Percentiles rank a stretch among this genome's conserved stretches.
phyloP scores from a whole-genome alignment of 2,797 vertebrate genomes.

The Dallia pectoralis region DNA sequence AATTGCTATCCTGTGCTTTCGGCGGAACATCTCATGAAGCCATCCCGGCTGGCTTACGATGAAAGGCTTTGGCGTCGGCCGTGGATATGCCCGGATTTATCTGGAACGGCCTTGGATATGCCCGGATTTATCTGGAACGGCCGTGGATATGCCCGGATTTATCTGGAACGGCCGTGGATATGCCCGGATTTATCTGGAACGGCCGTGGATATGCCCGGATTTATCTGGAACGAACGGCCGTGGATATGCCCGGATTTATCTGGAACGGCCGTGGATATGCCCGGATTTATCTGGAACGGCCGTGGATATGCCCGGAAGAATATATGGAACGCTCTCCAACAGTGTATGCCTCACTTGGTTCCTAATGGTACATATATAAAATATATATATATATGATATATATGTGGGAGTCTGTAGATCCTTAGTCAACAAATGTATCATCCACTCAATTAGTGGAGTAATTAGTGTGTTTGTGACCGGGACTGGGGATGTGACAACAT shows the following conservation, averaged over 20 bases:
- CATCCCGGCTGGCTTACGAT: constrained; percentile 37
- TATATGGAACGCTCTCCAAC: constrained; percentile 19
- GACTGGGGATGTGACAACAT: not conserved
- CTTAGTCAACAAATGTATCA: not conserved
- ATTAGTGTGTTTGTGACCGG: not conserved
- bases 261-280: constrained; percentile 14
- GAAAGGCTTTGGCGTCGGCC: constrained; percentile 27
- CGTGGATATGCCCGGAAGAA: constrained; percentile 12
- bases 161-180: constrained; percentile 13
- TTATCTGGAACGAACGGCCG: constrained; percentile 10
- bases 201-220: constrained; percentile 11
- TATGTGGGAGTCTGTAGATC: constrained; percentile 10
- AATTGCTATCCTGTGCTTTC: constrained; percentile 67
- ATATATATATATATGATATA: not conserved
- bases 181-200: constrained; percentile 12
- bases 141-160: constrained; percentile 13
- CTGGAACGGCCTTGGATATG: constrained; percentile 16
- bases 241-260: constrained; percentile 16
- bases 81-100: constrained; percentile 14
- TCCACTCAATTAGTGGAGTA: not conserved
- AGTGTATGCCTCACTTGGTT: constrained; percentile 10
- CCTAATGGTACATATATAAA: not conserved
- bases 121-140: constrained; percentile 5
- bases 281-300: constrained; percentile 8
- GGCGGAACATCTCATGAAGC: constrained; percentile 49